phyloP scores from a whole-genome alignment of 2,113 vertebrate genomes.

The Alligator sinensis region DNA sequence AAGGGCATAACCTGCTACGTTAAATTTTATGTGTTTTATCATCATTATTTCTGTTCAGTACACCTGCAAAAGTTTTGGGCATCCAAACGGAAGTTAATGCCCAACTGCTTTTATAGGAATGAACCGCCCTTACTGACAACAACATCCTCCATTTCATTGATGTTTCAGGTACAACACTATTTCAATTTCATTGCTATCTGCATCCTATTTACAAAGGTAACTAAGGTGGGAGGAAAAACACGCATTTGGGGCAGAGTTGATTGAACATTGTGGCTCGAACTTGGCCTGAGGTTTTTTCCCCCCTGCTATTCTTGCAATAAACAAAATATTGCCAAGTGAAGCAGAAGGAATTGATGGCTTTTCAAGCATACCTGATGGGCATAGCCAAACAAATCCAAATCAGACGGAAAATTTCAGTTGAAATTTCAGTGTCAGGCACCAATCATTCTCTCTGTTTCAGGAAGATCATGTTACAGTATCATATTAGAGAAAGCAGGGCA shows the following conservation, averaged over 20 bases:
- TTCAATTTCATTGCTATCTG: not conserved
- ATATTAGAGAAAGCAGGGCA: not conserved
- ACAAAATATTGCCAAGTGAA: not conserved
- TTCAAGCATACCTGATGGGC: not conserved
- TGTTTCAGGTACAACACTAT: not conserved
- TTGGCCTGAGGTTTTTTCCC: not conserved
- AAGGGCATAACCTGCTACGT: not conserved
- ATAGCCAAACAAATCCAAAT: conserved; percentile 30
- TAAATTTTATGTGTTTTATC: not conserved
- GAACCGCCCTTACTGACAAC: not conserved
- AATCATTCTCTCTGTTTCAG: not conserved
- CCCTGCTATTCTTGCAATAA: accelerated
- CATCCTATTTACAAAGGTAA: not conserved
- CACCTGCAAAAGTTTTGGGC: not conserved
- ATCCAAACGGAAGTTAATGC: not conserved
- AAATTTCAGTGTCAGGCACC: not conserved
- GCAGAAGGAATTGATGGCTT: not conserved
- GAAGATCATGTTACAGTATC: not conserved
- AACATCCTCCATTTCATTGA: not conserved
- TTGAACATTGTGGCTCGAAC: not conserved
- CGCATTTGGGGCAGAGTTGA: not conserved
- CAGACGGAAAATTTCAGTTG: conserved; percentile 1
- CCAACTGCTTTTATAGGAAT: not conserved
- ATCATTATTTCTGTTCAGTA: not conserved
- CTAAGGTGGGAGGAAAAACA: accelerated